Percentiles rank a stretch among this genome's conserved stretches.
These are phyloP conservation scores for Eupithecia tripunctaria DNA, from an alignment of 2,888 invertebrate species.

Conservation along the genomic window DNA sequence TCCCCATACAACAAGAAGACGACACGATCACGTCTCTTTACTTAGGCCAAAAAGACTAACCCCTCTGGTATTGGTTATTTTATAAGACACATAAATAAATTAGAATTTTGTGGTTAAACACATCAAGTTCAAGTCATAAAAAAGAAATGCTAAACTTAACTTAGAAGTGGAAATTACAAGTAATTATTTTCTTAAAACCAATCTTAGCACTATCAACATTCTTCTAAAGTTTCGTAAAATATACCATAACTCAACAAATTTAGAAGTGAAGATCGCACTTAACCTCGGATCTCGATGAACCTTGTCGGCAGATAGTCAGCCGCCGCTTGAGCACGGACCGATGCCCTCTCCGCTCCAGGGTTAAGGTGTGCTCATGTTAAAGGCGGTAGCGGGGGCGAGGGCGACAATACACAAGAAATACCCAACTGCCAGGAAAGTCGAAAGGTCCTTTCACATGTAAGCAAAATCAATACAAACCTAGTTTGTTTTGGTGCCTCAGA, in stretches of 20 bases:
- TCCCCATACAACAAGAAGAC: no score
- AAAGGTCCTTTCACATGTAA: background rate
- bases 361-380: background rate
- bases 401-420: background rate
- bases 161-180: background rate
- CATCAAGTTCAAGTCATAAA: no score
- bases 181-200: background rate
- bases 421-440: background rate
- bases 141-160: background rate
- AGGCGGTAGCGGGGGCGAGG: background rate
- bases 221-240: conserved; percentile 17
- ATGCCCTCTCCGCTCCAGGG: conserved; percentile 28
- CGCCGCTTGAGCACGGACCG: conserved; percentile 38
- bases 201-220: conserved; percentile 4
- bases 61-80: no score
- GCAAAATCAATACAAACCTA: no score
- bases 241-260: conserved; percentile 16
- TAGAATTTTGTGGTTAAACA: background rate
- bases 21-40: no score
- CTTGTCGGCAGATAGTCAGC: conserved; percentile 32
- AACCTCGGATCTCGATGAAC: conserved; percentile 33
- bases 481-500: no score
- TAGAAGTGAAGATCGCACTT: conserved; percentile 23
- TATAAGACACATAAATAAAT: no score
- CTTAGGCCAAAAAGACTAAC: no score